Base-by-base conservation (phyloP, 2,113 vertebrate genomes). In the Macquaria australasica region DNA sequence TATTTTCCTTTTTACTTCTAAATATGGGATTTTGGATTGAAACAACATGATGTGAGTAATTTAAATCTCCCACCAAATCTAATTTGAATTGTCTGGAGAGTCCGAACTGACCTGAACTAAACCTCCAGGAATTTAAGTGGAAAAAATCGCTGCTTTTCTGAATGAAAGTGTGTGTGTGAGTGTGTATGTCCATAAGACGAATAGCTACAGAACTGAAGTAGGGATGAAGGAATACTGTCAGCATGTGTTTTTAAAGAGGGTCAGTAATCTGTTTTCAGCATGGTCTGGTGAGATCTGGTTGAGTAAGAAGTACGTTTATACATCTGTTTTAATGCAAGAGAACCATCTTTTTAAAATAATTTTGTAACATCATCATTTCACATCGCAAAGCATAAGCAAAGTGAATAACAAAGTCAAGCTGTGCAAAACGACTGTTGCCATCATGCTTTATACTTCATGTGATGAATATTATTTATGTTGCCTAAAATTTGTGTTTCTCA, bases 341-440 rank as follows among this genome's bases (percentile, higher is more conserved):
- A 68, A 16, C 60, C 10, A 21, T 45, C 5, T 11, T 72, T 25
- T 43, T 25, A 4, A 4, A 51, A 66, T 20, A 9, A 7, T 41
- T 69, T 55, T 20, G 9, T 15, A 25, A 68, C 41, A 25, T 72
- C 50, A 69, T 62, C 50, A 69, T 62, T 79, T 68, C 14, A 62
- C 23, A n/a, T 62, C 0, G 0, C 21, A 4, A 53, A 34, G 1
- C 34, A 63, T 4, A 21, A 25, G 8, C 53, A 9, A 60, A 34
- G 12, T 77, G 9, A 62, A 59, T 25, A 31, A 56, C 18, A 55
- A 72, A 60, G 64, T 62, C 34, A 45, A 48, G 8, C 21, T 66
- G 8, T 59, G 58, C 21, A 28, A 50, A 81, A 55, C 7, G 6
- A 59, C 31, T 39, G 62, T 58, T 28, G 58, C 15, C 25, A 50